Percentiles rank a stretch among this genome's conserved stretches.
Evolutionary conservation across 2,888 invertebrate genomes (phyloP).

Genomic region (Esperia sulphurella): DNA sequence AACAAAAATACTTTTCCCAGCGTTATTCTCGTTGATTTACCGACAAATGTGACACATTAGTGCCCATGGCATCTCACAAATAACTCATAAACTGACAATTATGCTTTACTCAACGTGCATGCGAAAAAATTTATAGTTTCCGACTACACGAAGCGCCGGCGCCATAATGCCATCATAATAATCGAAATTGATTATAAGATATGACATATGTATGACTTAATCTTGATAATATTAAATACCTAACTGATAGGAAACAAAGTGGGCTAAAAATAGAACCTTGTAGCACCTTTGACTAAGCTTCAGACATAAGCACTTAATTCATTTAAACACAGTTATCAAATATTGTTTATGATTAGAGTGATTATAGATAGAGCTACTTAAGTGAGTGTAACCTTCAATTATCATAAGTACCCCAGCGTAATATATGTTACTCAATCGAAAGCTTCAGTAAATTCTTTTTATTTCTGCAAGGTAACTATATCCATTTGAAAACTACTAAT

Average conservation of each 20-base stretch:
- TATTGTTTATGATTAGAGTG: no score
- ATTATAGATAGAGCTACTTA: no score
- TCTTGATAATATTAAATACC: neutral
- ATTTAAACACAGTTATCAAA: no score
- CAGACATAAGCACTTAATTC: no score
- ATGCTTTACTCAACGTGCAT: slow-evolving; percentile 42
- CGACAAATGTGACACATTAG: slow-evolving; percentile 45
- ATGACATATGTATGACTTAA: neutral
- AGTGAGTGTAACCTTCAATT: no score
- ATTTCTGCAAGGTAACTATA: no score
- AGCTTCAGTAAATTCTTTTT: no score
- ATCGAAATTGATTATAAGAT: neutral
- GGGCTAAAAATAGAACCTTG: neutral
- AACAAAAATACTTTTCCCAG: slow-evolving; percentile 12
- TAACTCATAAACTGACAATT: slow-evolving; percentile 66
- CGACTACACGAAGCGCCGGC: slow-evolving; percentile 41
- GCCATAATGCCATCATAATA: slow-evolving; percentile 7
- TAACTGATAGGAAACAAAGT: neutral
- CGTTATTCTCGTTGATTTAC: slow-evolving; percentile 28
- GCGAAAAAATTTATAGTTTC: slow-evolving; percentile 63
- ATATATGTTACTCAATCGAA: no score
- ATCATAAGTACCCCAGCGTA: no score
- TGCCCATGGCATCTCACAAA: slow-evolving; percentile 42
- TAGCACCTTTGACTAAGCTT: neutral
- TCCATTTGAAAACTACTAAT: neutral